A percentile compares a stretch with the other conserved stretches of the same genome.
Conservation (phyloP, 2,888 invertebrate genomes). For the Drosophila acutilabella region DNA sequence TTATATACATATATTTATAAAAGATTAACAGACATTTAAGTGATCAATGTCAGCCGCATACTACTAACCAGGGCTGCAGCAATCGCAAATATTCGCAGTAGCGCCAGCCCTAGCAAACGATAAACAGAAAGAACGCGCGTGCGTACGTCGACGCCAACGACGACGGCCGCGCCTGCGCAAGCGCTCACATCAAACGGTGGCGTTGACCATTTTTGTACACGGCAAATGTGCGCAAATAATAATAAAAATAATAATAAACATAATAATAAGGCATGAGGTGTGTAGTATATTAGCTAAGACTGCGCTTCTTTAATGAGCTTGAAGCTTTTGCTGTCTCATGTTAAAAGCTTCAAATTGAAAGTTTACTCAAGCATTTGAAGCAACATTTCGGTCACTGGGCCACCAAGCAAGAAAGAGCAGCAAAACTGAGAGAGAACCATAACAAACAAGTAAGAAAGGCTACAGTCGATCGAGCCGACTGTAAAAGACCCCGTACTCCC, state of each 20-base stretch:
- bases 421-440: not conserved
- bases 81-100: not conserved
- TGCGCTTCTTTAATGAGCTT: not conserved
- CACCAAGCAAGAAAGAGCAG: conserved; percentile 20
- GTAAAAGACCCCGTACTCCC: too few relatives aligned
- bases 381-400: conserved; percentile 64
- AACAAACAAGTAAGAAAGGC: too few relatives aligned
- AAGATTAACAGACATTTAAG: not conserved
- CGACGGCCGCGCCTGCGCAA: conserved; percentile 47
- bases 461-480: too few relatives aligned
- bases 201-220: conserved; percentile 56
- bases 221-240: conserved; percentile 31
- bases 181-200: conserved; percentile 43
- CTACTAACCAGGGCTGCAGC: conserved; percentile 51
- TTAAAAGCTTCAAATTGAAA: conserved; percentile 34
- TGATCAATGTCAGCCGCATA: conserved; percentile 62
- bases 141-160: not conserved
- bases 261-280: conserved; percentile 21
- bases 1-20: conserved; percentile 3
- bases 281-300: conserved; percentile 16
- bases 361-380: conserved; percentile 33
- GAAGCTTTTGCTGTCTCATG: conserved; percentile 33
- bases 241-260: conserved; percentile 29
- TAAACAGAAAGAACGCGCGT: conserved; percentile 44
- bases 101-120: not conserved